These are phyloP conservation scores for Silurus asotus DNA, from an alignment of 2,113 vertebrate species.

Conservation along the genomic window DNA sequence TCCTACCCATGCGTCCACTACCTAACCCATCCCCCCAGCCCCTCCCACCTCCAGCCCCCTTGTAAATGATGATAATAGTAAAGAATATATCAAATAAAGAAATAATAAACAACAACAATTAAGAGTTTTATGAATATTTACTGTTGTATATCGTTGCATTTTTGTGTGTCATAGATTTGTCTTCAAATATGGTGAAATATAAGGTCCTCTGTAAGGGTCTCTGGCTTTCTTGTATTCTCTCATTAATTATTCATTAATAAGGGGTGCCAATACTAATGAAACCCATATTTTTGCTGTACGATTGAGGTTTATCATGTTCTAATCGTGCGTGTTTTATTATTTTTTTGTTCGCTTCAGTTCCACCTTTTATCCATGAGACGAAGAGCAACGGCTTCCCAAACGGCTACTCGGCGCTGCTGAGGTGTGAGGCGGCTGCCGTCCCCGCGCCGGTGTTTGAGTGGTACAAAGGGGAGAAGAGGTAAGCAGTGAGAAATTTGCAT, in stretches of 20 bases:
- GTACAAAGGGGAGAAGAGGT: slow-evolving; percentile 98
- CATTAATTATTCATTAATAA: not conserved
- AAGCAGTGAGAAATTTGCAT: slow-evolving; percentile 52
- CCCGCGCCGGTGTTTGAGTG: slow-evolving; percentile 91
- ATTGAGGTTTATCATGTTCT: not conserved
- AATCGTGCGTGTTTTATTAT: not conserved
- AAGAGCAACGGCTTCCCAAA: slow-evolving; percentile 85
- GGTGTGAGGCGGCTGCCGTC: slow-evolving; percentile 93
- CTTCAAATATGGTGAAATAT: not conserved
- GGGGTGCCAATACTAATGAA: not conserved
- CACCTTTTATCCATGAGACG: slow-evolving; percentile 94
- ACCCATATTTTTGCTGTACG: not conserved
- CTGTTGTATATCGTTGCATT: not conserved
- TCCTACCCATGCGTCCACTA: too few relatives aligned
- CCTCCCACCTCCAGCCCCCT: too few relatives aligned
- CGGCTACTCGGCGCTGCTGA: slow-evolving; percentile 86
- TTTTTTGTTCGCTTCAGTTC: slow-evolving; percentile 75
- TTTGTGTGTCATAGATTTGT: not conserved
- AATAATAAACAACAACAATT: too few relatives aligned
- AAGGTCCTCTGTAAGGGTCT: not conserved
- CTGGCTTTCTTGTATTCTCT: not conserved
- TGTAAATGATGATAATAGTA: too few relatives aligned
- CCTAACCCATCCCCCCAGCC: too few relatives aligned
- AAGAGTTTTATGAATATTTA: not conserved
- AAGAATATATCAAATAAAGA: too few relatives aligned